phyloP scores from a whole-genome alignment of 1,140 invertebrate genomes.

The Brachionus calyciflorus region DNA sequence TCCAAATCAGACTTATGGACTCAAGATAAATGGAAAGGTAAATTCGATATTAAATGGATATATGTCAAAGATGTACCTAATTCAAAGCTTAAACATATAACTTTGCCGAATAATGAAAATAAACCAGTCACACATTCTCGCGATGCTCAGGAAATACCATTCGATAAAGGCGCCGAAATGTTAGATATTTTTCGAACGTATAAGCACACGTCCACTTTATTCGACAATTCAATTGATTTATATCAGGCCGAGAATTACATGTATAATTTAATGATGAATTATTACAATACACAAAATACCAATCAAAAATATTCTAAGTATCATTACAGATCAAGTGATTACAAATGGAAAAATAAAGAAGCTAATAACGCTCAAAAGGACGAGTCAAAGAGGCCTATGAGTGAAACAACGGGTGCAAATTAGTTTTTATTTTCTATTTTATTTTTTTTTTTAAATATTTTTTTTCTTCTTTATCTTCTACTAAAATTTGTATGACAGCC shows the following conservation, averaged over 20 bases:
- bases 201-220: conserved; percentile 64
- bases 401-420: neutral
- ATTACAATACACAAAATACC: neutral
- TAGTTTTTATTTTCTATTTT: neutral
- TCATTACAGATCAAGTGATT: conserved; percentile 32
- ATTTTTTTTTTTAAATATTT: neutral
- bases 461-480: too few relatives aligned
- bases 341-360: conserved; percentile 32
- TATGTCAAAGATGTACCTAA: conserved; percentile 92
- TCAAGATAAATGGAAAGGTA: conserved; percentile 66
- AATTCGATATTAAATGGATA: conserved; percentile 95
- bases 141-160: conserved; percentile 93
- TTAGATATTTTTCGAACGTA: conserved; percentile 82
- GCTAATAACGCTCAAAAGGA: neutral
- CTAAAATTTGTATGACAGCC: neutral
- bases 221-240: neutral
- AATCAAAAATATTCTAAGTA: conserved; percentile 23
- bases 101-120: conserved; percentile 95
- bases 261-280: conserved; percentile 26
- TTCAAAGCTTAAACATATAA: conserved; percentile 78
- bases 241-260: neutral
- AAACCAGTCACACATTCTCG: conserved; percentile 95
- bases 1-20: conserved; percentile 65
- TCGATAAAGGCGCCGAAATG: conserved; percentile 77
- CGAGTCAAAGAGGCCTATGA: neutral